Evolutionary conservation across 2,888 invertebrate genomes (phyloP).

Genomic region (Eupithecia abbreviata): DNA sequence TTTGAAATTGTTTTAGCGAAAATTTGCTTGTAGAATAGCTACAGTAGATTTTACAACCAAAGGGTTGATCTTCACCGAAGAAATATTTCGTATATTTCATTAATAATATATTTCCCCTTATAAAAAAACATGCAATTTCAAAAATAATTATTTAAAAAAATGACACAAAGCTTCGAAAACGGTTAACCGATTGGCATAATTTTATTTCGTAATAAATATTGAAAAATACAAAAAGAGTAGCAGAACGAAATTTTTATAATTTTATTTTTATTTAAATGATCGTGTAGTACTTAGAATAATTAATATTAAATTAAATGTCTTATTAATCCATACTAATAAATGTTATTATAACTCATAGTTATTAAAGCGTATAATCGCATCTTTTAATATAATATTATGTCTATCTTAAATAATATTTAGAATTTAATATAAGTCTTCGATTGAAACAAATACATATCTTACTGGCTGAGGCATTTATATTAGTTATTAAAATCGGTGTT

Average conservation of each 20-base stretch:
- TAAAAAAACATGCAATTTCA: slow-evolving; percentile 53
- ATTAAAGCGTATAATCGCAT: slow-evolving; percentile 50
- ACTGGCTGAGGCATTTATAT: slow-evolving; percentile 83
- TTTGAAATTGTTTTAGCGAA: slow-evolving; percentile 36
- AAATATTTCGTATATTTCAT: slow-evolving; percentile 4
- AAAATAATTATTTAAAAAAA: slow-evolving; percentile 51
- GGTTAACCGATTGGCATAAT: slow-evolving; percentile 68
- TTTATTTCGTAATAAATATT: slow-evolving; percentile 62
- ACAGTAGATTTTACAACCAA: not conserved
- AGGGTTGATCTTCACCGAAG: not conserved
- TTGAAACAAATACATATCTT: slow-evolving; percentile 81
- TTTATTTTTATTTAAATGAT: slow-evolving; percentile 42
- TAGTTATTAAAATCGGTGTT: slow-evolving; percentile 72
- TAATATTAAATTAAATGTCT: slow-evolving; percentile 54
- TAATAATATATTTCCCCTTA: not conserved
- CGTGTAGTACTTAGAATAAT: slow-evolving; percentile 49
- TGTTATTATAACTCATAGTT: slow-evolving; percentile 53
- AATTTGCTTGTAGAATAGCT: slow-evolving; percentile 24
- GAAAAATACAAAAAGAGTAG: slow-evolving; percentile 53
- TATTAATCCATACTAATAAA: slow-evolving; percentile 61
- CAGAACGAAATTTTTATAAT: slow-evolving; percentile 30
- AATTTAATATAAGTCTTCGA: slow-evolving; percentile 68
- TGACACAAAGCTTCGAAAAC: slow-evolving; percentile 69
- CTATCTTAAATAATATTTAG: slow-evolving; percentile 66
- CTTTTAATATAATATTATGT: slow-evolving; percentile 64